Evolutionary conservation across 2,113 vertebrate genomes (phyloP).

Genomic region (Nestor notabilis): DNA sequence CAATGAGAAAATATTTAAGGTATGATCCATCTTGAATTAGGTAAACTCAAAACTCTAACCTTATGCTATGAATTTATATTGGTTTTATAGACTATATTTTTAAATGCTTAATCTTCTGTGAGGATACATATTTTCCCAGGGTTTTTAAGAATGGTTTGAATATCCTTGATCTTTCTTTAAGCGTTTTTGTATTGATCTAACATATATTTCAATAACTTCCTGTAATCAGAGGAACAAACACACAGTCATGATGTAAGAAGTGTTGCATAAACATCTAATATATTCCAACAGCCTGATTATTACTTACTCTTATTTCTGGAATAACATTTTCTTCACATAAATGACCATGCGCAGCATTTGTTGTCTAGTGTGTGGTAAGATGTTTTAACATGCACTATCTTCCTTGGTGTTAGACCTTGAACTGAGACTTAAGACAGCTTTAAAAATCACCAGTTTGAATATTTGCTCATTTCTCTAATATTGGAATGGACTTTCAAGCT

Average conservation of each 20-base stretch:
- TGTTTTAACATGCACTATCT: neutral
- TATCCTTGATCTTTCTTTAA: neutral
- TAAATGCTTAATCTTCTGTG: neutral
- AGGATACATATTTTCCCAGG: neutral
- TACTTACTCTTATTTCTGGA: neutral
- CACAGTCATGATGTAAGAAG: neutral
- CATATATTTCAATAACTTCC: neutral
- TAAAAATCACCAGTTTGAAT: neutral
- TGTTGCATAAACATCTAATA: neutral
- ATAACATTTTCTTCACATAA: neutral
- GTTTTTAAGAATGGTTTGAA: neutral
- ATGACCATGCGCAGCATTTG: fast-evolving
- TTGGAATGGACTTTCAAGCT: neutral
- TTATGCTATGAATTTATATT: neutral
- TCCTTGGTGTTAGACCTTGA: neutral
- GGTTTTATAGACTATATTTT: neutral
- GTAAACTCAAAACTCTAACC: neutral
- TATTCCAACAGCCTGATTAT: neutral
- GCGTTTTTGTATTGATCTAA: neutral
- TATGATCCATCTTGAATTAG: neutral
- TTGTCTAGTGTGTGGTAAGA: neutral
- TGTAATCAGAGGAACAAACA: neutral
- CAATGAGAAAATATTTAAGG: slow-evolving; percentile 8
- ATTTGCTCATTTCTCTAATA: neutral
- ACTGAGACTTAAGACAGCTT: neutral